These are phyloP conservation scores for Tribolium castaneum DNA, from an alignment of 1,140 invertebrate genomes.

Conservation along the genomic window DNA sequence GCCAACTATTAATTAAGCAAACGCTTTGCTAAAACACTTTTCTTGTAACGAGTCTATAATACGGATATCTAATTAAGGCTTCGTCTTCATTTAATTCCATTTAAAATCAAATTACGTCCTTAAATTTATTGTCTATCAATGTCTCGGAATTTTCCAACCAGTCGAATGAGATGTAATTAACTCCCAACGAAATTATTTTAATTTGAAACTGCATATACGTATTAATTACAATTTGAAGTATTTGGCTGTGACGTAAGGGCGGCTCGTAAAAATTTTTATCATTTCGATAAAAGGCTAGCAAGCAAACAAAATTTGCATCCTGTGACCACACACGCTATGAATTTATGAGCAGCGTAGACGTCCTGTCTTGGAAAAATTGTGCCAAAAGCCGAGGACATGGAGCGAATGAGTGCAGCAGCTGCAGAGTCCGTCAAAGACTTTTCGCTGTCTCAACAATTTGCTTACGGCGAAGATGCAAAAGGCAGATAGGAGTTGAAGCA, in stretches of 20 bases:
- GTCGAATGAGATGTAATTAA: neutral
- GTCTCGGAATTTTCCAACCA: neutral
- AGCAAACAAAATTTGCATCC: neutral
- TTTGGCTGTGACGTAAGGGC: no score
- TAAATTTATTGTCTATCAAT: neutral
- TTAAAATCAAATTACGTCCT: neutral
- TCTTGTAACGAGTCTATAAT: neutral
- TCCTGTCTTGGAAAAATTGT: neutral
- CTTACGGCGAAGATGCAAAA: slow-evolving; percentile 21
- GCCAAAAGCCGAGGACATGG: neutral
- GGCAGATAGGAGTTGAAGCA: slow-evolving; percentile 13
- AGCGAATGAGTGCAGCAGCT: slow-evolving; percentile 28
- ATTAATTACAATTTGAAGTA: no score
- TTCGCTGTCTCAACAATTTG: slow-evolving; percentile 32
- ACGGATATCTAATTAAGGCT: neutral
- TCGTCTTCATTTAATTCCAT: neutral
- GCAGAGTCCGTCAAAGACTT: neutral
- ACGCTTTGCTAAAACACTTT: neutral
- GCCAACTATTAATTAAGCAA: slow-evolving; percentile 14
- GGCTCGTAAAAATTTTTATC: neutral
- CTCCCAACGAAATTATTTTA: no score
- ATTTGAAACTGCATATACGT: no score
- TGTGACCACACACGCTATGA: neutral
- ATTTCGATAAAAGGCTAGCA: neutral
- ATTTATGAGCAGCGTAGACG: neutral